Base-by-base conservation (phyloP, 30 jellyfish, hydroid and myxozoan genomes). In the Aurelia coerulea region DNA sequence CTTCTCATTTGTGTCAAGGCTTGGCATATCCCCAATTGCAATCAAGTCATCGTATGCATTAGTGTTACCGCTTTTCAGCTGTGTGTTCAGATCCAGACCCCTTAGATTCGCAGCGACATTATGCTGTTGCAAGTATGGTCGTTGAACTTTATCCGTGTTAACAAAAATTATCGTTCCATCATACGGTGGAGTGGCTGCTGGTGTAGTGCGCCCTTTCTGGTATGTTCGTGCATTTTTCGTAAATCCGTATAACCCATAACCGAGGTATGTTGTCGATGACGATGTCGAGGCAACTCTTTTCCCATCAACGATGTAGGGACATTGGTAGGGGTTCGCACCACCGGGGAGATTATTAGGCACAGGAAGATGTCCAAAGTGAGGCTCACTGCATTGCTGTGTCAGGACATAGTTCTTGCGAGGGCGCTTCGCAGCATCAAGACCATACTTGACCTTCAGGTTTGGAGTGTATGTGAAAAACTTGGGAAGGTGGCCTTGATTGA, bases 11-110 rank as follows among this genome's bases (percentile, higher is more conserved):
- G 70, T 29, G 50, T 74, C 84, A 15, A 74, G 42, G 41, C 70
- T 74, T 0, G 51, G 70, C 84, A 74, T 37, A n/a, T 74, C 70
- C 19, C 84, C 84, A 52, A 74, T 34, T 10, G 70, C 84, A 52
- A 74, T 42, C 17, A 74, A 29, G 41, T 74, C 84, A 33, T 74
- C 13, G 29, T 18, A 74, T 10, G 32, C 49, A n/a, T 52, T 32
- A 12, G 41, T 33, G 10, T 33, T 19, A 39, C 84, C 71, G 34
- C 70, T 16, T 23, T 46, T 74, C 23, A 71, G 39, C 32, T 19
- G 31, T 2, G 84, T 74, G 50, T 74, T 33, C 1, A 74, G 39
- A 18, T 52, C 41, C 68, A 74, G 1, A 5, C 74, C 84, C 29
- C 84, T 74, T 18, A 74, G 18, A 5, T 74, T 60, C 12, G 70